Evolutionary conservation across 2,888 invertebrate genomes (phyloP), one percentile per base, ranked within the genome.

Genomic region (Drosophila picticornis): DNA sequence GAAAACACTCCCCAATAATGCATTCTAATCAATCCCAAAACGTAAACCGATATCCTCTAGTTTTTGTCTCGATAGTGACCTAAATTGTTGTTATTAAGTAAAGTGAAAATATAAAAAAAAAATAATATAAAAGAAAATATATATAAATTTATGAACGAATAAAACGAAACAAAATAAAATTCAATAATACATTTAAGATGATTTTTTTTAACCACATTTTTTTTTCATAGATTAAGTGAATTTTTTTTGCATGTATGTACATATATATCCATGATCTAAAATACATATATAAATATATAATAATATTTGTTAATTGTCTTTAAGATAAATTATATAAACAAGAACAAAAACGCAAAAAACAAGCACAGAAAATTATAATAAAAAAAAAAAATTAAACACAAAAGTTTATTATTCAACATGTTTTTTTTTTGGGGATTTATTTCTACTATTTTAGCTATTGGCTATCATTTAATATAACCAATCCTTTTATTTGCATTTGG

Each of bases 211-310:
- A 56, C 13, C 2, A 13, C 40, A 27, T 80, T 81, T 81, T 82
- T 82, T 82, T 75, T 77, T 65, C 48, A 59, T 81, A 81, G 75
- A 9, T 13, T 64, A 63, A 78, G 38, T 48, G 4, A 43, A 68
- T 83, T 86, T 85, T 85, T 89, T 87, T 80, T 79, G 79, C 77
- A 83, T 80, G 75, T 84, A 52, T 84, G 80, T 88, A 86, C 48
- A 90, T 86, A 87, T 63, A 71, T 60, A 64, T 60, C 32, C 60
- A 50, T 51, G 40, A 38, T 48, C 34, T 55, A 60, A 52, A 32
- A 56, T 38, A 57, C 50, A 74, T 57, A 75, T 52, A 60, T 31
- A 60, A 57, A 74, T 79, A 81, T 40, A 63, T 65, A 56, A 62
- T 72, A 72, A 72, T 72, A 83, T 63, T 79, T 88, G 88, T 83